Evolutionary conservation across 2,888 invertebrate species (phyloP).

Genomic region (Terebella lapidaria): DNA sequence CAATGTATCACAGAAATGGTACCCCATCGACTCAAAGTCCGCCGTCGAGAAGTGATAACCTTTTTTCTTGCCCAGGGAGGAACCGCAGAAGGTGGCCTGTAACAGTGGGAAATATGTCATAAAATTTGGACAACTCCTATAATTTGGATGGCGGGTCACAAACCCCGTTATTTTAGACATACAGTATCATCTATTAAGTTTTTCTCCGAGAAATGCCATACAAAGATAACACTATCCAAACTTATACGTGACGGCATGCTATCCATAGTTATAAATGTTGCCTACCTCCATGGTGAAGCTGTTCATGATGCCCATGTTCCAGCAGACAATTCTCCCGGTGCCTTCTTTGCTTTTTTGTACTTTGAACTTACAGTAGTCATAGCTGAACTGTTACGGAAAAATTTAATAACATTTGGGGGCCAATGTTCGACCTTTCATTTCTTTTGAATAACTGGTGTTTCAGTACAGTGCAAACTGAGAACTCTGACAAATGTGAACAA

Average conservation of each 20-base stretch:
- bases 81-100: slow-evolving; percentile 76
- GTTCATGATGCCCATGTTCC: slow-evolving; percentile 90
- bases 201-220: too few species aligned
- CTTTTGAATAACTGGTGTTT: too few species aligned
- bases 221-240: too few species aligned
- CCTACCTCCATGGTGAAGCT: slow-evolving; percentile 82
- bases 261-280: too few species aligned
- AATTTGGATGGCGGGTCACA: too few species aligned
- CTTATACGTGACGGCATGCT: too few species aligned
- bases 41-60: slow-evolving; percentile 79
- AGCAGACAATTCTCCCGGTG: slow-evolving; percentile 87
- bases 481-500: too few species aligned
- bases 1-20: slow-evolving; percentile 86
- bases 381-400: slow-evolving; percentile 71
- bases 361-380: slow-evolving; percentile 88
- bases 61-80: slow-evolving; percentile 62
- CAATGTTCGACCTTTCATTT: too few species aligned
- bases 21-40: slow-evolving; percentile 78
- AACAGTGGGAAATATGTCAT: background rate
- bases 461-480: too few species aligned
- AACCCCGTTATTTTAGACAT: too few species aligned
- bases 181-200: too few species aligned
- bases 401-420: background rate
- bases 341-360: slow-evolving; percentile 91
- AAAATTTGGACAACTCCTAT: too few species aligned